These are phyloP conservation scores for Rhinoraja longicauda DNA, from an alignment of 2,797 vertebrate species.

Conservation along the genomic window DNA sequence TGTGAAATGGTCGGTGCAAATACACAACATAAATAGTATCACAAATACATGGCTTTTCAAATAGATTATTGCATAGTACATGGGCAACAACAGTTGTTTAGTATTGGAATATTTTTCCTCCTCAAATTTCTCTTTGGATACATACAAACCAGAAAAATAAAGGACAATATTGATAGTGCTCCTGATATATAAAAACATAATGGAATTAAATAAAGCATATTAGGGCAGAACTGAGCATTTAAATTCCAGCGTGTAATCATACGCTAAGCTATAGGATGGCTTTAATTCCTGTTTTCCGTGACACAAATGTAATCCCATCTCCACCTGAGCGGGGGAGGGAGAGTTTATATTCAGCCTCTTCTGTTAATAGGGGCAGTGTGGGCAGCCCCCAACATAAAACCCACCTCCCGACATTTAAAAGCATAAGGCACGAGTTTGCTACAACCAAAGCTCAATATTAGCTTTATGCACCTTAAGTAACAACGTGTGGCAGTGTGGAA, in stretches of 20 bases:
- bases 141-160: not conserved
- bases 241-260: not conserved
- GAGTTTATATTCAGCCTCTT: not conserved
- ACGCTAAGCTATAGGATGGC: not conserved
- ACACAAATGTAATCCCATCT: not conserved
- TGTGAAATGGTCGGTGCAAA: not conserved
- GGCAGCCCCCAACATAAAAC: not conserved
- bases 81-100: not conserved
- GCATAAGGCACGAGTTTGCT: too few species aligned
- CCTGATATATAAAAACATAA: too few species aligned
- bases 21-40: not conserved
- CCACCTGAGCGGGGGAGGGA: not conserved
- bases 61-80: slow-evolving; percentile 5
- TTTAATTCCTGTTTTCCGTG: not conserved
- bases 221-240: not conserved
- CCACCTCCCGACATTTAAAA: not conserved
- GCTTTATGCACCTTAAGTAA: not conserved
- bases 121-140: not conserved
- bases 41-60: not conserved
- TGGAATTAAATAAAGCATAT: slow-evolving; percentile 22
- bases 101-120: not conserved
- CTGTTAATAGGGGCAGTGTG: not conserved
- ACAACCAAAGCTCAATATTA: not conserved
- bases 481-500: not conserved
- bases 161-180: not conserved